Conservation (phyloP, 92 coral and sea anemone genomes). For the Porites divaricata region DNA sequence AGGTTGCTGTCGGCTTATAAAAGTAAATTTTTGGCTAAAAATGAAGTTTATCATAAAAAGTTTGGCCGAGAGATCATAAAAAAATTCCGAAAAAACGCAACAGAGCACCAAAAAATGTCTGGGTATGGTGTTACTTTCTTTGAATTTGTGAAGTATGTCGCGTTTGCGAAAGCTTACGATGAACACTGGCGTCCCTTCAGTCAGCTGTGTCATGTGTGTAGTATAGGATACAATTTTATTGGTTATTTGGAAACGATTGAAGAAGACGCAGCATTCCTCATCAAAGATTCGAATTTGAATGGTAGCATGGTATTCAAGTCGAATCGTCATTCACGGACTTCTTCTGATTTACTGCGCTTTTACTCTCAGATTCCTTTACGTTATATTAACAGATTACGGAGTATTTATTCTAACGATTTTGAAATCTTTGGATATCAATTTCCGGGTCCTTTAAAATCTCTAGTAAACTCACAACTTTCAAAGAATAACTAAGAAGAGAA, state of each 20-base stretch:
- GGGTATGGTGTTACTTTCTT: constrained; percentile 31
- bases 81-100: constrained; percentile 28
- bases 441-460: constrained; percentile 29
- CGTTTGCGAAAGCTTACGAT: background rate
- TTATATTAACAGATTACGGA: background rate
- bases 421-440: constrained; percentile 31
- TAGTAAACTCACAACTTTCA: background rate
- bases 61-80: constrained; percentile 16
- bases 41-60: background rate
- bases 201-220: constrained; percentile 24
- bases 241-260: constrained; percentile 40
- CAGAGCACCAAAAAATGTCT: background rate
- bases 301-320: constrained; percentile 8
- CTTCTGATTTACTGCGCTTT: constrained; percentile 1
- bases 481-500: no score
- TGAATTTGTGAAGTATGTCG: constrained; percentile 23
- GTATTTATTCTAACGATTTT: constrained; percentile 16
- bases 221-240: constrained; percentile 20
- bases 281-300: background rate
- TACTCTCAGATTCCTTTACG: constrained; percentile 22
- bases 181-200: constrained; percentile 37
- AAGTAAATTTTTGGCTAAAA: constrained; percentile 15
- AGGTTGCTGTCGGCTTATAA: constrained; percentile 31
- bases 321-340: constrained; percentile 7
- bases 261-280: constrained; percentile 22